Conservation (phyloP, 1,140 invertebrate genomes). For the Anoplolepis gracilipes region DNA sequence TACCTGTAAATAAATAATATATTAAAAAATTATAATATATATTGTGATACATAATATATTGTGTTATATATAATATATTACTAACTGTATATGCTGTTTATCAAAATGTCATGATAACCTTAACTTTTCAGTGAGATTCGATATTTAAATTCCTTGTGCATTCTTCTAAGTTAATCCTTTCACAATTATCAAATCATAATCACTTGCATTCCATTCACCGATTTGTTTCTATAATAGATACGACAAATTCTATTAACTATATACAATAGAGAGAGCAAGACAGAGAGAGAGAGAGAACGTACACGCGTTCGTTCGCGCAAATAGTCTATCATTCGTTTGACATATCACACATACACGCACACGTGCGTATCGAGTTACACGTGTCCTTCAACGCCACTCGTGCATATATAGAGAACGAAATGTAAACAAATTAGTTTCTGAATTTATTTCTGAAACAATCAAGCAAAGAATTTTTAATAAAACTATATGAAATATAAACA, state of each 20-base stretch:
- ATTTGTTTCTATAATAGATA: neutral
- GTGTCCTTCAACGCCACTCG: neutral
- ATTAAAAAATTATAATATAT: neutral
- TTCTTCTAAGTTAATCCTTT: neutral
- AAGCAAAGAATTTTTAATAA: neutral
- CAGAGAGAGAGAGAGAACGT: neutral
- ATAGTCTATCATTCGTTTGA: too few species aligned
- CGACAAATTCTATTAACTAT: neutral
- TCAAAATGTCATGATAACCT: slow-evolving; percentile 30
- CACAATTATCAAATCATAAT: neutral
- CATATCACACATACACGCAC: too few species aligned
- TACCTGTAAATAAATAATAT: slow-evolving; percentile 19
- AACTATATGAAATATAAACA: neutral
- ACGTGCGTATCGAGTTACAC: neutral
- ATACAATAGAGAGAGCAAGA: too few species aligned
- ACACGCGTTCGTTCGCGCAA: neutral
- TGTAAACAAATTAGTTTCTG: neutral
- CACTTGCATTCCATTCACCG: too few species aligned
- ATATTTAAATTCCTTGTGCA: neutral
- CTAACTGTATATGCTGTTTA: neutral
- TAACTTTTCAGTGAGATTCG: neutral
- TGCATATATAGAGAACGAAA: neutral
- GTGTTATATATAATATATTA: neutral
- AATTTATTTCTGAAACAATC: neutral
- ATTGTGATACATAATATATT: neutral